Evolutionary conservation across 2,888 invertebrate genomes (phyloP), one percentile per base, ranked within the genome.

Genomic region (Erannis defoliaria): DNA sequence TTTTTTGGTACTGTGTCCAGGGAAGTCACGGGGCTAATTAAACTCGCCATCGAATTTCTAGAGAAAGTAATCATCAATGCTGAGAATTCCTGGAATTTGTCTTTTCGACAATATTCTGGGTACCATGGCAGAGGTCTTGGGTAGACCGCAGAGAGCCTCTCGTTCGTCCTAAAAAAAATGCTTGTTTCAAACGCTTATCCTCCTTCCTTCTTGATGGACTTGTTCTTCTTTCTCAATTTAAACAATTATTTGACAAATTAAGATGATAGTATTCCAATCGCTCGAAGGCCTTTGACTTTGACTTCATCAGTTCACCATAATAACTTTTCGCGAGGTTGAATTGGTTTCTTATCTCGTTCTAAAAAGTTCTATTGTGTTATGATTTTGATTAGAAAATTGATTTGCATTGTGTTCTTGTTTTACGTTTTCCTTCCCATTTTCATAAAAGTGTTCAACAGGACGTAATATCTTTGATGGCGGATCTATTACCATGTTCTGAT

Each of bases 321-420:
- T 33, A 48, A 48, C 35, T 49, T 48, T 37, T 49, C 49, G 5
- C 21, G 1, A 40, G 38, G 37, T 23, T 26, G 38, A 18, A 38
- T 21, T 29, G 38, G 26, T 51, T 43, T 37, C 49, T 49, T 43
- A 55, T 49, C 60, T 14, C 10, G 48, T 2, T 35, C 42, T 21
- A 38, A 60, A 60, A 42, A 54, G 54, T 19, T 33, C 54, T 49
- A 60, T 60, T 60, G 60, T 60, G 46, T 59, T 54, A 42, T 37
- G 48, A 26, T 12, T 48, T 4, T 31, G 60, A 55, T 60, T 60
- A 55, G 55, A 49, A 43, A 49, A 55, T 43, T 49, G 49, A 43
- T 49, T 48, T 31, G 43, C 40, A 53, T 53, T 53, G 59, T 53
- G 31, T 14, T 14, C 53, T 55, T 23, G 35, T 18, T 49, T n/a